Evolutionary conservation across 1,140 invertebrate species (phyloP), one percentile per base, ranked within the genome.

Genomic region (Lithobius niger): DNA sequence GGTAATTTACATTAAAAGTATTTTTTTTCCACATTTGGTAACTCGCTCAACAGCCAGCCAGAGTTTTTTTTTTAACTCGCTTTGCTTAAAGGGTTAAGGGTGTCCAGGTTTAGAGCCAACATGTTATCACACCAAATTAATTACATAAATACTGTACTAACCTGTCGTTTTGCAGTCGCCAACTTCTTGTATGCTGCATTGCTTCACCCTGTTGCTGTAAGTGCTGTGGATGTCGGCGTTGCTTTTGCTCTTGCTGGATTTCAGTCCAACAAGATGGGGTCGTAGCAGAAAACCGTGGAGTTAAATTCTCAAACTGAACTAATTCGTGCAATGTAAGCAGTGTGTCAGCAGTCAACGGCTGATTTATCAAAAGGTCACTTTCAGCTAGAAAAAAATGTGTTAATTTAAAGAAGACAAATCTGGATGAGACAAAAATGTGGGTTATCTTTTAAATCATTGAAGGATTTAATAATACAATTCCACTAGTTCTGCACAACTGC

Each of bases 221-320:
- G 67, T 84, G 81, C 60, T 87, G 83, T 0, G 84, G 84, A 70
- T 87, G 82, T 18, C 83, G 77, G 15, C 88, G 76, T 59, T 91
- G 88, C 56, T 89, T 81, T 65, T 90, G 87, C 19, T 86, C 86
- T 57, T 92, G 88, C 62, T 89, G 86, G 63, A 93, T 79, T 74
- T 93, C 88, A 59, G 80, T 84, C 91, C 89, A 93, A 69, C 88
- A 93, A 25, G 86, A 81, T 1, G 89, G 87, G 0, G 92, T 86
- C n/a, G 88, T 89, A 3, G 87, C 87, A 49, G 83, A 81, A 65
- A 88, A 92, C 15, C 67, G 54, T 2, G 74, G 72, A 36, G 76
- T 73, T 4, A 80, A 68, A 54, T 75, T 76, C 52, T 78, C 78
- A 72, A 82, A 83, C 60, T 75, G 70, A 2, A 79, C 84, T 6